phyloP scores from a whole-genome alignment of 2,888 invertebrate genomes.

The Cosmorhoe ocellata region DNA sequence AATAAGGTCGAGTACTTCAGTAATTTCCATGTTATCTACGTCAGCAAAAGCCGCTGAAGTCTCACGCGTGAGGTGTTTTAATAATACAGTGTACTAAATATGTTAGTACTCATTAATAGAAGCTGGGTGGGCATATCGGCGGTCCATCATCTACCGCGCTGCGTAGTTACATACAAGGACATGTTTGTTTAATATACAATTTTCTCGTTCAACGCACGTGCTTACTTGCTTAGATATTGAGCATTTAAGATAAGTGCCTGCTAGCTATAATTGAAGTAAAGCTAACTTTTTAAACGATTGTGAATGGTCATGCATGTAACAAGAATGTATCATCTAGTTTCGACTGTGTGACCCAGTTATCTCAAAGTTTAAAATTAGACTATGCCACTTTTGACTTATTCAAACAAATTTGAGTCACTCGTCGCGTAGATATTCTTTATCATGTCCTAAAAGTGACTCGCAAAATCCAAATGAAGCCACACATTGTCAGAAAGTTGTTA shows the following conservation, averaged over 20 bases:
- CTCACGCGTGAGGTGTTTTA: neutral
- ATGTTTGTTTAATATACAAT: slow-evolving; percentile 24
- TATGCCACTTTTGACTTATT: too few relatives aligned
- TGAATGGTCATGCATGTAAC: too few relatives aligned
- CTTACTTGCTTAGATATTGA: neutral
- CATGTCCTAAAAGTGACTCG: too few relatives aligned
- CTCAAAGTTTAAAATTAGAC: too few relatives aligned
- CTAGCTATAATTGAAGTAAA: too few relatives aligned
- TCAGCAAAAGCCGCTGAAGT: neutral
- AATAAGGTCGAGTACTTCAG: too few relatives aligned
- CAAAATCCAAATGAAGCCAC: too few relatives aligned
- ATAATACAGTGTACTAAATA: slow-evolving; percentile 24
- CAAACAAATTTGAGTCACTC: too few relatives aligned
- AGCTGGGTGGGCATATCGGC: slow-evolving; percentile 18
- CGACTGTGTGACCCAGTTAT: too few relatives aligned
- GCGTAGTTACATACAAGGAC: slow-evolving; percentile 44
- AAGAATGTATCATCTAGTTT: too few relatives aligned
- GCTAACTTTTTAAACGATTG: too few relatives aligned
- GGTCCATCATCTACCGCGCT: slow-evolving; percentile 27
- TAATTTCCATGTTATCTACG: neutral
- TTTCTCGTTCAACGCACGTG: slow-evolving; percentile 11
- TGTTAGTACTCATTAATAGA: slow-evolving; percentile 42
- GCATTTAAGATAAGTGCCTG: neutral
- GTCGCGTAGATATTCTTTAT: too few relatives aligned
- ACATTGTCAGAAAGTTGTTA: neutral